Conservation (phyloP, 2,797 vertebrate species). For the Aldrovandia affinis region DNA sequence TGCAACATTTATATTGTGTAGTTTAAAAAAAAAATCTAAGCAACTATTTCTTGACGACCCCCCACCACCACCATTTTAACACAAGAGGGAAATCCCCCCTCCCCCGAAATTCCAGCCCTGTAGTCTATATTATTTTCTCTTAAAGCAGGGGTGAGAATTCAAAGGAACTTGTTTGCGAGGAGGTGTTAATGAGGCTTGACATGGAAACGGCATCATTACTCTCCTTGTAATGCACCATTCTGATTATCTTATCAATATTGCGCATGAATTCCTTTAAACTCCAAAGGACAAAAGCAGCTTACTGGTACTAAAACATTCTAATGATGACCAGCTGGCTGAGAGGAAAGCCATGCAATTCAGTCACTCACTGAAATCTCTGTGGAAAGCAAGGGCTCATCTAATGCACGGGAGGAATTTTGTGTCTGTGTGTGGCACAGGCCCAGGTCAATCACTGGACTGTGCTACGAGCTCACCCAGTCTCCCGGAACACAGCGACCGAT, state of each 20-base stretch:
- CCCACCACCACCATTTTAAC: no score
- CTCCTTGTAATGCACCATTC: neutral
- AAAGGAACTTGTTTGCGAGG: conserved; percentile 67
- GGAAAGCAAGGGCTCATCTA: neutral
- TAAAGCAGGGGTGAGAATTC: conserved; percentile 50
- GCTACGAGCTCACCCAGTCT: neutral
- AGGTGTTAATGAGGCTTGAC: conserved; percentile 65
- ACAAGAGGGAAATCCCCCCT: no score
- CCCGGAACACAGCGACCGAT: neutral
- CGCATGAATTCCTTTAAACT: no score
- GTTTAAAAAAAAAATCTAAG: no score
- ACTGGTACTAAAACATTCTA: neutral
- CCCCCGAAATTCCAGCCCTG: no score
- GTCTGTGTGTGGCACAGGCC: neutral
- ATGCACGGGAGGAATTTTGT: neutral
- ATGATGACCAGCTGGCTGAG: neutral
- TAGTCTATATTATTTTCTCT: conserved; percentile 40
- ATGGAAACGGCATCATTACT: conserved; percentile 28
- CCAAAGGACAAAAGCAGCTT: no score
- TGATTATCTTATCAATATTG: neutral
- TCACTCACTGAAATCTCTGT: neutral
- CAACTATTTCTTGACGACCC: no score
- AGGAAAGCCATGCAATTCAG: neutral
- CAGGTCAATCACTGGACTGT: neutral
- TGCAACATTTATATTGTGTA: no score